Evolutionary conservation across 35 echinoderm and acorn worm species (phyloP).

Genomic region (Lytechinus pictus): DNA sequence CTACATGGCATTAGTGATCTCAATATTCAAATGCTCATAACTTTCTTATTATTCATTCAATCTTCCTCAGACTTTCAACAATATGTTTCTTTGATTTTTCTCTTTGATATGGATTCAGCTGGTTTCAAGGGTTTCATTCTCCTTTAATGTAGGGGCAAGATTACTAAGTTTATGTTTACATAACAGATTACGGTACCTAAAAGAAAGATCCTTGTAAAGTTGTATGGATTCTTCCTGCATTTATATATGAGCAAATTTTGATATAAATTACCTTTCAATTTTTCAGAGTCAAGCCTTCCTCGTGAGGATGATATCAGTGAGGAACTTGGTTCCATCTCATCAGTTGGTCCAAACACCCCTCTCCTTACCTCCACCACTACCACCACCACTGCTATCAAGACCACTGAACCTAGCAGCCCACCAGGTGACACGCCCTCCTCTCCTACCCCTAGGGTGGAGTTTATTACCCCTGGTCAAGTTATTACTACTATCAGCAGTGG

Average conservation of each 20-base stretch:
- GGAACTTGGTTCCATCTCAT: constrained; percentile 80
- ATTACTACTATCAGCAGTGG: constrained; percentile 8
- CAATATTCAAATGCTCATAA: too few species aligned
- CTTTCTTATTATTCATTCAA: too few species aligned
- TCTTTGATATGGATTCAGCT: too few species aligned
- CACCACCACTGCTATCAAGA: constrained; percentile 36
- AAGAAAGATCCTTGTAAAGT: too few species aligned
- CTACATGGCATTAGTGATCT: too few species aligned
- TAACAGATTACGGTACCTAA: too few species aligned
- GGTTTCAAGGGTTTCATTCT: too few species aligned
- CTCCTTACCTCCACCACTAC: constrained; percentile 59
- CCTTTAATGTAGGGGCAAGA: too few species aligned
- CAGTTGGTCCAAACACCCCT: constrained; percentile 80
- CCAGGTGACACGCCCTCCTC: background rate
- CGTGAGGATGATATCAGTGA: constrained; percentile 80
- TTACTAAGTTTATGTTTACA: too few species aligned
- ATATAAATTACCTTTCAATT: background rate
- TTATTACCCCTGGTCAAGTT: constrained; percentile 40
- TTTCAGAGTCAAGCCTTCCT: constrained; percentile 71
- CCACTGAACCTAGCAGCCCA: constrained; percentile 36
- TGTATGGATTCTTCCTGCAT: too few species aligned
- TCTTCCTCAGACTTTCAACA: too few species aligned
- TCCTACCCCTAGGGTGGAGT: constrained; percentile 37
- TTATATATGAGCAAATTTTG: background rate
- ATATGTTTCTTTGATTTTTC: too few species aligned